Evolutionary conservation across 1,140 invertebrate species (phyloP), one percentile per base, ranked within the genome.

Genomic region (Macrobrachium rosenbergii): DNA sequence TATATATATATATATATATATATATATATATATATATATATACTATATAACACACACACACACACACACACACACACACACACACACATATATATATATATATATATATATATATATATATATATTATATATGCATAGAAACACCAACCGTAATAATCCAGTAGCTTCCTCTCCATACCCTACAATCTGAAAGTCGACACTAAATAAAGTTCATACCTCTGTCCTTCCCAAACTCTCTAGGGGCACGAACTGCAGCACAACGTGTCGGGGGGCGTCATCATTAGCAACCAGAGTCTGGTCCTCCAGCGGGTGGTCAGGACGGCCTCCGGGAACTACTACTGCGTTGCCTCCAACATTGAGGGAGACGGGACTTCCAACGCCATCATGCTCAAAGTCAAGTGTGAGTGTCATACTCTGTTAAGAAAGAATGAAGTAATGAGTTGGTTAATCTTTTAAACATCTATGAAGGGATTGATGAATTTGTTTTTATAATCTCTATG

Each of bases 361-460:
- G 96, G 96, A n/a, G 96, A 97, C 90, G 96, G 96, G 28, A 94
- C 95, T 88, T 97, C 96, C 88, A 96, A 96, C 91, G 93, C 94
- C 3, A 93, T 97, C 2, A 93, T 94, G 89, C 92, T 97, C 89
- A 95, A 97, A 92, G 95, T 97, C 77, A 96, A 97, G 94, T 97
- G 96, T 97, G 93, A 96, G 95, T 94, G 90, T 37, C 69, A 12
- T 28, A 14, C 19, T 73, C 69, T 17, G 16, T 21, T 37, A 37
- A 3, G 28, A 37, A 37, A 37, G 28, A 37, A 37, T 3, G 28
- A 37, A 1, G 28, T 12, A 14, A 11, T 73, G 17, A 37, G 12
- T n/a, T 43, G 14, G 5, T 23, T 21, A 5, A 17, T 75, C 14
- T 23, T 52, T 75, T 52, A 8, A 43, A 45, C 73, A 19, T 37